These are phyloP conservation scores for Vannuccia rotundouncinata DNA, from an alignment of 2,888 invertebrate species.

Conservation along the genomic window DNA sequence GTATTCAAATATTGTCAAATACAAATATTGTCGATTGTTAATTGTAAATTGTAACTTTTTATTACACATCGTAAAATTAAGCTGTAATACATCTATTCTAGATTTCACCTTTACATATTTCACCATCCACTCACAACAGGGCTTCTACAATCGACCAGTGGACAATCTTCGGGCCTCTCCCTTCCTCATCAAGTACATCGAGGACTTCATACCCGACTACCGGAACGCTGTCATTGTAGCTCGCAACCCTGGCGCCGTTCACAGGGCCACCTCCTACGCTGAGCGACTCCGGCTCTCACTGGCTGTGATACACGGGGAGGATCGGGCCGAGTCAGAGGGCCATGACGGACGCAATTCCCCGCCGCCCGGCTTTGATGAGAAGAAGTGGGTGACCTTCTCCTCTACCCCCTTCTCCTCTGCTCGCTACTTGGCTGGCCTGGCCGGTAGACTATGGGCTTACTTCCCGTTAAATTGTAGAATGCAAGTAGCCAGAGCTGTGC, in stretches of 20 bases:
- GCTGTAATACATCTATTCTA: too few relatives aligned
- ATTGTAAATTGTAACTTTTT: too few relatives aligned
- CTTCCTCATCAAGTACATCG: slow-evolving; percentile 91
- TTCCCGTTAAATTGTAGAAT: too few relatives aligned
- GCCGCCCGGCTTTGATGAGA: slow-evolving; percentile 58
- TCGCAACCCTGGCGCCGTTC: slow-evolving; percentile 93
- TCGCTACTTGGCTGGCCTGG: too few relatives aligned
- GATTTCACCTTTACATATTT: too few relatives aligned
- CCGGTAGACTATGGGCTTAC: too few relatives aligned
- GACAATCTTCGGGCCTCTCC: slow-evolving; percentile 95
- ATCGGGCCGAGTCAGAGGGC: slow-evolving; percentile 66
- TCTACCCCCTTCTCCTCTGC: too few relatives aligned
- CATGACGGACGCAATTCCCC: slow-evolving; percentile 84
- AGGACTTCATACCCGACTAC: slow-evolving; percentile 86
- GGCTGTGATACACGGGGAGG: slow-evolving; percentile 98
- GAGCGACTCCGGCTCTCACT: slow-evolving; percentile 88
- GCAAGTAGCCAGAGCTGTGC: too few relatives aligned
- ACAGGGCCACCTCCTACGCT: slow-evolving; percentile 95
- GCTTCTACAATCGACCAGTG: slow-evolving; percentile 97
- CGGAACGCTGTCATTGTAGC: slow-evolving; percentile 97
- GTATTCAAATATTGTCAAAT: too few relatives aligned
- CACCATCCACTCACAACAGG: too few relatives aligned
- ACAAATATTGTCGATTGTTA: too few relatives aligned
- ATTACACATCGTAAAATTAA: too few relatives aligned
- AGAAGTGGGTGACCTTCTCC: background rate